These are phyloP conservation scores for Pelecanus crispus DNA, from an alignment of 2,113 vertebrate genomes.

Conservation along the genomic window DNA sequence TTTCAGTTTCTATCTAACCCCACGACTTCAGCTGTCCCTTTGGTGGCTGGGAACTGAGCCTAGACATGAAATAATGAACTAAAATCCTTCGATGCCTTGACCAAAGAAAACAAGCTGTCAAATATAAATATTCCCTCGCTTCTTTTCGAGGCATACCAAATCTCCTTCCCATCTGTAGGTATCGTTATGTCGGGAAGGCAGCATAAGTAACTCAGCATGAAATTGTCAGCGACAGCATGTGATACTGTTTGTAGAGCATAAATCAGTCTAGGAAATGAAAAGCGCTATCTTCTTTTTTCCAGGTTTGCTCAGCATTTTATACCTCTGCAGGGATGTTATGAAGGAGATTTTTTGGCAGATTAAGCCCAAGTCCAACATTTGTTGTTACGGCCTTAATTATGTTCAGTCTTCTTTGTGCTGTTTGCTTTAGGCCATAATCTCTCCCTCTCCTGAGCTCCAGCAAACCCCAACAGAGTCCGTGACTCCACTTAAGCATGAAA, in stretches of 20 bases:
- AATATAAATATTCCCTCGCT: background rate
- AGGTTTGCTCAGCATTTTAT: constrained; percentile 47
- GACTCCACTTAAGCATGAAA: background rate
- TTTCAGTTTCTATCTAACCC: background rate
- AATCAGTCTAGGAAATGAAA: constrained; percentile 44
- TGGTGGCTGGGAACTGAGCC: constrained; percentile 13
- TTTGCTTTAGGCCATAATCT: background rate
- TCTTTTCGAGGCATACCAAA: background rate
- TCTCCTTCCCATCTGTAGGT: constrained; percentile 31
- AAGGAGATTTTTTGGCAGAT: background rate
- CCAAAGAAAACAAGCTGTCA: constrained; percentile 58
- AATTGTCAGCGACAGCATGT: constrained; percentile 9
- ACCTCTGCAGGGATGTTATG: background rate
- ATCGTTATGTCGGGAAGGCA: background rate
- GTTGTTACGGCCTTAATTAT: background rate
- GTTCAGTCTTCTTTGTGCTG: background rate
- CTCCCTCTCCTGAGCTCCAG: background rate
- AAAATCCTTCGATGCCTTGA: background rate
- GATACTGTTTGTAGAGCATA: constrained; percentile 38
- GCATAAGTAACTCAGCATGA: constrained; percentile 2
- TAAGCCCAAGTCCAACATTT: background rate
- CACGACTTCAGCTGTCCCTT: background rate
- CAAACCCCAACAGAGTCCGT: background rate
- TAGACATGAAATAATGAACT: constrained; percentile 49
- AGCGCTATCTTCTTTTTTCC: background rate